Evolutionary conservation across 1,140 invertebrate species (phyloP).

Genomic region (Thrips palmi): DNA sequence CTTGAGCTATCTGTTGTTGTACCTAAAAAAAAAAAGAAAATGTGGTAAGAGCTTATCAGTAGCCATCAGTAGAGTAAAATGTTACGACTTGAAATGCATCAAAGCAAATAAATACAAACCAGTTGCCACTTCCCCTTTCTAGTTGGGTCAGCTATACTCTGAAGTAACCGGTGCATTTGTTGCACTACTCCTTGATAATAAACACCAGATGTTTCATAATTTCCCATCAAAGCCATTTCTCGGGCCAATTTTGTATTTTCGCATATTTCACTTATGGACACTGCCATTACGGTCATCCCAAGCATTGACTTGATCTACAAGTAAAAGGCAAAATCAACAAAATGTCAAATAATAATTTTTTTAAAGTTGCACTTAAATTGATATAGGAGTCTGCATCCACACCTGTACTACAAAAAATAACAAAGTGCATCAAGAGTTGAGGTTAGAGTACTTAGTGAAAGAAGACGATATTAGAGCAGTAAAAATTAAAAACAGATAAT

Average conservation of each 20-base stretch:
- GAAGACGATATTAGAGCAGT: no score
- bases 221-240: constrained; percentile 85
- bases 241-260: constrained; percentile 83
- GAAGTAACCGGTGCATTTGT: constrained; percentile 69
- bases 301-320: no score
- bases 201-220: constrained; percentile 85
- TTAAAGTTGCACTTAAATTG: no score
- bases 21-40: constrained; percentile 33
- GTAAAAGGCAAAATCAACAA: no score
- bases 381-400: no score
- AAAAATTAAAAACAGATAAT: no score
- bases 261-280: constrained; percentile 71
- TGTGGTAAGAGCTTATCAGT: neutral
- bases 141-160: constrained; percentile 56
- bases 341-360: no score
- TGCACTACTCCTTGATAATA: constrained; percentile 90
- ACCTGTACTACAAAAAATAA: no score
- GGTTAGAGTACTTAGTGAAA: no score
- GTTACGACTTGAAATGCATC: neutral
- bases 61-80: neutral
- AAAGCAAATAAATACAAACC: constrained; percentile 28
- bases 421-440: no score
- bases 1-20: constrained; percentile 71
- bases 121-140: constrained; percentile 78
- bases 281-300: constrained; percentile 40